Percentiles rank a stretch among this genome's conserved stretches.
These are phyloP conservation scores for Dendrocincla fuliginosa DNA, from an alignment of 2,797 vertebrate species.

Conservation along the genomic window DNA sequence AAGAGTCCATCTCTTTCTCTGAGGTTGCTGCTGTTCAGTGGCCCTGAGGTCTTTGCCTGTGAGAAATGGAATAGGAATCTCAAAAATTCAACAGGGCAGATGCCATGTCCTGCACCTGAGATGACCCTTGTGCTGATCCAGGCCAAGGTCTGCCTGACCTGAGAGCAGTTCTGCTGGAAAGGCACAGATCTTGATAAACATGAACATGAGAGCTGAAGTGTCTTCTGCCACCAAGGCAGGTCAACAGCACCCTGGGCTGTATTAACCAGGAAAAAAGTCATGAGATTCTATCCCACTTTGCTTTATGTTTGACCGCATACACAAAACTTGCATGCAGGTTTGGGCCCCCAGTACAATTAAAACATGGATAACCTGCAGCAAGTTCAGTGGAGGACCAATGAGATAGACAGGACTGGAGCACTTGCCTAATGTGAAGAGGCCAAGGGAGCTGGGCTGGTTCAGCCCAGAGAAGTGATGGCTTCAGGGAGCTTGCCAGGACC, in stretches of 20 bases:
- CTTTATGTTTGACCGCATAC: background rate
- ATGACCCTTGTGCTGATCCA: background rate
- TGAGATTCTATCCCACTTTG: background rate
- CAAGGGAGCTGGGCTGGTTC: background rate
- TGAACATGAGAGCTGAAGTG: background rate
- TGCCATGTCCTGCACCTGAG: background rate
- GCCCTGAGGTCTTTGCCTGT: background rate
- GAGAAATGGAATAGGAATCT: background rate
- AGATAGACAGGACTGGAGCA: background rate
- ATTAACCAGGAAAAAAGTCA: background rate
- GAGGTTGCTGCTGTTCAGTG: background rate
- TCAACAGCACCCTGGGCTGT: background rate
- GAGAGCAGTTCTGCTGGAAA: background rate
- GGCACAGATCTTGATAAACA: accelerated
- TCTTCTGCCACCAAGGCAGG: background rate
- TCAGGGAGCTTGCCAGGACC: background rate
- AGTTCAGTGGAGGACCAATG: background rate
- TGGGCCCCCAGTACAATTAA: background rate
- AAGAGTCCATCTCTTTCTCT: background rate
- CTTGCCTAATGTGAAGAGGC: background rate
- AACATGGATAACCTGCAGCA: background rate
- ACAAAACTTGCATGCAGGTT: background rate
- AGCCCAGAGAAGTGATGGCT: background rate
- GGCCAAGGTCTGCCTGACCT: background rate
- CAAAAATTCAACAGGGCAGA: background rate